Conservation (phyloP, 2,888 invertebrate species). For the Leptogaster cylindrica region DNA sequence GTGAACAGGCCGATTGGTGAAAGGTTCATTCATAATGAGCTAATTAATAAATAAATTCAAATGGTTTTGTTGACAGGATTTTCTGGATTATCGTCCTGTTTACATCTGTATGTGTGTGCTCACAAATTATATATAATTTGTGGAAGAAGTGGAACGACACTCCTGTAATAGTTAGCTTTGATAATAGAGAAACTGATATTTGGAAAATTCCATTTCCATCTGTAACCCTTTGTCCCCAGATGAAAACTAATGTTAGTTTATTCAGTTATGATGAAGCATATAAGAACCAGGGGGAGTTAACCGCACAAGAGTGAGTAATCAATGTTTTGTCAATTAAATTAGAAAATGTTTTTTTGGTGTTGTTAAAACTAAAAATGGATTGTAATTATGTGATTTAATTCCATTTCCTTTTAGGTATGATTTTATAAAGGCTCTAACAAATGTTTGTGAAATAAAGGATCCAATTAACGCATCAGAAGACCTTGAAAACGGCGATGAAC, state of each 20-base stretch:
- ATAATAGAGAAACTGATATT: constrained; percentile 67
- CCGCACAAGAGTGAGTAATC: no score
- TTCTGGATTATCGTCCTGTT: constrained; percentile 66
- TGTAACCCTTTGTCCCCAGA: constrained; percentile 68
- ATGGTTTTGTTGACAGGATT: constrained; percentile 34
- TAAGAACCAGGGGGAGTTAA: no score
- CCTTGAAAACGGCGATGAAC: not conserved
- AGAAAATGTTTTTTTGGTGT: no score
- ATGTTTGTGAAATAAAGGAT: not conserved
- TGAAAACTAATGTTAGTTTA: no score
- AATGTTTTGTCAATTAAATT: no score
- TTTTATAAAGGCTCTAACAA: not conserved
- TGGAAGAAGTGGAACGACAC: constrained; percentile 71
- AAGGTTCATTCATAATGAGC: constrained; percentile 35
- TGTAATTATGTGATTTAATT: no score
- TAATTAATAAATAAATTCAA: not conserved
- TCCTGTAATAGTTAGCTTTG: constrained; percentile 72
- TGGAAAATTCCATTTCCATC: constrained; percentile 66
- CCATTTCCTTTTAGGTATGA: no score
- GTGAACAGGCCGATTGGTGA: constrained; percentile 31
- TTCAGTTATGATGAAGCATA: no score
- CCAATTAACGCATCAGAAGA: not conserved
- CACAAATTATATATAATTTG: constrained; percentile 66
- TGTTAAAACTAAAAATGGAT: no score
- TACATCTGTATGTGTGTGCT: constrained; percentile 67